Conservation (phyloP, 2,888 invertebrate species). For the Drosophila robusta region DNA sequence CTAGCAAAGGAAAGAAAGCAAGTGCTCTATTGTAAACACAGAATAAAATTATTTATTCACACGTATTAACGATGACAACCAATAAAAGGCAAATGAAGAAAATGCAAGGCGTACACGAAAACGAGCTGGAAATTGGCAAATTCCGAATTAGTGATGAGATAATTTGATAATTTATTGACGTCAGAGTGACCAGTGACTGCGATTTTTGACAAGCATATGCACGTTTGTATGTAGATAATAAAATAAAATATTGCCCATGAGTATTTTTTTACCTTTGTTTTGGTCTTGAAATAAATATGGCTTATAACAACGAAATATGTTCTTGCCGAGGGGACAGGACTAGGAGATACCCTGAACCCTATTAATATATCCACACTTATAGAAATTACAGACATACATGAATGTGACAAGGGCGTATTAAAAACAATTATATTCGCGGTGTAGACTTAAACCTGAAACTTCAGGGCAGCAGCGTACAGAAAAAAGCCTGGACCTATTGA, state of each 20-base stretch:
- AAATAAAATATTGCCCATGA: neutral
- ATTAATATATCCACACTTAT: too few species aligned
- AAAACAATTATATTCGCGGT: too few species aligned
- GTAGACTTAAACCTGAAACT: too few species aligned
- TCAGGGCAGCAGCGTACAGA: too few species aligned
- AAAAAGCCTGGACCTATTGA: too few species aligned
- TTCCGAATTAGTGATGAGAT: conserved; percentile 9
- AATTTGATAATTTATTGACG: neutral
- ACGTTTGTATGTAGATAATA: too few species aligned
- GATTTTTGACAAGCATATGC: neutral
- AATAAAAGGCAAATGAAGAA: neutral
- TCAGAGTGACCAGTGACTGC: neutral
- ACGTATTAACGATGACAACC: too few species aligned
- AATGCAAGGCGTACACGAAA: neutral
- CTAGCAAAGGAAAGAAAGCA: neutral
- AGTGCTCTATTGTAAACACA: neutral
- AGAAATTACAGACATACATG: too few species aligned
- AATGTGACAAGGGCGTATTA: too few species aligned
- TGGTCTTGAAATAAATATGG: neutral
- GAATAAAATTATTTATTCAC: neutral
- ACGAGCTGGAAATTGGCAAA: neutral
- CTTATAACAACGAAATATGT: neutral
- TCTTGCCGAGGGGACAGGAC: too few species aligned
- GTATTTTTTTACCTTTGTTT: neutral
- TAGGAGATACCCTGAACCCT: too few species aligned